phyloP scores from a whole-genome alignment of 2,797 vertebrate genomes.

The Triplophysa bombifrons region DNA sequence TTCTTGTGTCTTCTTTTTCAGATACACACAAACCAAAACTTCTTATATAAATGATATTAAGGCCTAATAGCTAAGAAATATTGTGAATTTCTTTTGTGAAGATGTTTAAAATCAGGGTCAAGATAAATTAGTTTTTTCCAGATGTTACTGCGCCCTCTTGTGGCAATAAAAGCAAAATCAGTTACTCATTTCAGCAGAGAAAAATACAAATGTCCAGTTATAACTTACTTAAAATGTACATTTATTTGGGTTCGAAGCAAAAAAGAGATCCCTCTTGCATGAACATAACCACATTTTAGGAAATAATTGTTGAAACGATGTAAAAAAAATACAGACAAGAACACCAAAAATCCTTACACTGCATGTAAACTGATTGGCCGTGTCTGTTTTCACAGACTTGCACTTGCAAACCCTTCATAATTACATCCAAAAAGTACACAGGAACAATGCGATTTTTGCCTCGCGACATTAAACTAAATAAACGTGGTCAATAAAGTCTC shows the following conservation, averaged over 20 bases:
- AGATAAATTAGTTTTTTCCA: background rate
- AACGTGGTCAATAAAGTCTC: background rate
- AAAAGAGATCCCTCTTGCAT: background rate
- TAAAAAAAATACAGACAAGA: background rate
- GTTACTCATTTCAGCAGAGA: background rate
- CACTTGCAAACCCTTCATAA: slow-evolving; percentile 22
- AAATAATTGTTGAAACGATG: background rate
- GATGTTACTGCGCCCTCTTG: slow-evolving; percentile 12
- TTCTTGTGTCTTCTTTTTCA: background rate
- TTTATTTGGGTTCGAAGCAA: slow-evolving; percentile 25
- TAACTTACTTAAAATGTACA: background rate
- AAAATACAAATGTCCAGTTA: background rate
- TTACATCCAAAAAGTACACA: background rate
- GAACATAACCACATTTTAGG: background rate
- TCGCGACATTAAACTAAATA: background rate
- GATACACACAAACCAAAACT: slow-evolving; percentile 3
- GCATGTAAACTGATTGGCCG: slow-evolving; percentile 50
- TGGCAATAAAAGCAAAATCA: background rate
- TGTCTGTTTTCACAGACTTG: slow-evolving; percentile 32
- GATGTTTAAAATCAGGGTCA: background rate
- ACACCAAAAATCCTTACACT: slow-evolving; percentile 30
- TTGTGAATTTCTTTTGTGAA: background rate
- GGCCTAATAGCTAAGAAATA: no score
- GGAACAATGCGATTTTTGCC: background rate
- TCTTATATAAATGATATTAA: background rate